These are phyloP conservation scores for Drosophila neotestacea DNA, from an alignment of 2,888 invertebrate species.

Conservation along the genomic window DNA sequence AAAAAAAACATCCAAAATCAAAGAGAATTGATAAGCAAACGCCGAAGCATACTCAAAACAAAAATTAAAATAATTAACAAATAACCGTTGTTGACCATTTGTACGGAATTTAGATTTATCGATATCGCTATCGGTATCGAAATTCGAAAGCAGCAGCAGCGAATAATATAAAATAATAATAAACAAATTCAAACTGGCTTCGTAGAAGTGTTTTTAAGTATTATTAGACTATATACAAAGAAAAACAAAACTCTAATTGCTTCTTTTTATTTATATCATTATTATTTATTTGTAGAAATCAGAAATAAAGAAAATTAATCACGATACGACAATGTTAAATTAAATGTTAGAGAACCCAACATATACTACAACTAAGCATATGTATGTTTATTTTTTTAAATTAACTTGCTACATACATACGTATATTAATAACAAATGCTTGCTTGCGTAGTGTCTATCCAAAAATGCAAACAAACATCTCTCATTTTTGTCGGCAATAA, in stretches of 20 bases:
- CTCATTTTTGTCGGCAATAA: conserved; percentile 51
- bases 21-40: conserved; percentile 48
- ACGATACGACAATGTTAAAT: conserved; percentile 47
- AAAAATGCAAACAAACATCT: conserved; percentile 14
- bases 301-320: conserved; percentile 36
- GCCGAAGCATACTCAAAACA: conserved; percentile 29
- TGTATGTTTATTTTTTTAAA: conserved; percentile 30
- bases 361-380: conserved; percentile 6
- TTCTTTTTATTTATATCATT: conserved; percentile 40
- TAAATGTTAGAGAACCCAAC: conserved; percentile 51
- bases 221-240: conserved; percentile 70
- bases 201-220: conserved; percentile 81
- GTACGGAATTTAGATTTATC: conserved; percentile 70
- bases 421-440: conserved; percentile 39
- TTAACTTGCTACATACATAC: conserved; percentile 27
- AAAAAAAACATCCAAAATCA: conserved; percentile 38
- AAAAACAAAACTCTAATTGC: conserved; percentile 26
- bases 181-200: conserved; percentile 77
- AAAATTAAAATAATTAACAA: conserved; percentile 6
- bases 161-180: conserved; percentile 43
- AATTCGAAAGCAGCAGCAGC: conserved; percentile 44
- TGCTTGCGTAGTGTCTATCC: conserved; percentile 52
- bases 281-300: conserved; percentile 39
- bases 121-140: conserved; percentile 13
- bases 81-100: conserved; percentile 69